These are phyloP conservation scores for Synergus japonicus DNA, from an alignment of 2,888 invertebrate species.

Conservation along the genomic window DNA sequence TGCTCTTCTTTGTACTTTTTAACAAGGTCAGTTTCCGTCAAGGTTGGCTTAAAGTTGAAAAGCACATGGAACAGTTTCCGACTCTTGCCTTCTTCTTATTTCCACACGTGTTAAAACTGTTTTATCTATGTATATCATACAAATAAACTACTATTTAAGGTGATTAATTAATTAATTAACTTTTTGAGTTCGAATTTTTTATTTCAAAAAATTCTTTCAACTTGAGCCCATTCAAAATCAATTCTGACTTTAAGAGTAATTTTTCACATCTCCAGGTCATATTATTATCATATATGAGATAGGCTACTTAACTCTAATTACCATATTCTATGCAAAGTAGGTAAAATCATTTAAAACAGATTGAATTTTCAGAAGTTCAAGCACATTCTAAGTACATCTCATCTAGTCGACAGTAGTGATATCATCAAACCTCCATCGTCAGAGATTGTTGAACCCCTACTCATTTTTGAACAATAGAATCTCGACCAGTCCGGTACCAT, in stretches of 20 bases:
- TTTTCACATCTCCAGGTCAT: too few relatives aligned
- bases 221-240: too few relatives aligned
- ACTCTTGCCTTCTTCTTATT: not conserved
- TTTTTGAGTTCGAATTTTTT: too few relatives aligned
- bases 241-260: too few relatives aligned
- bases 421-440: conserved; percentile 62
- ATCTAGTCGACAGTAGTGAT: not conserved
- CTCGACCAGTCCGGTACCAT: conserved; percentile 69
- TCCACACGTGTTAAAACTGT: not conserved
- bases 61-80: not conserved
- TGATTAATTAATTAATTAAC: too few relatives aligned
- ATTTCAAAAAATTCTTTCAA: too few relatives aligned
- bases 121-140: not conserved
- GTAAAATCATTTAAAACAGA: too few relatives aligned
- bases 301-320: too few relatives aligned
- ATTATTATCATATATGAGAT: too few relatives aligned
- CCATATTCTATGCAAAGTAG: too few relatives aligned
- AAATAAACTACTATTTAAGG: too few relatives aligned
- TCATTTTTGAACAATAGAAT: conserved; percentile 68
- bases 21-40: not conserved
- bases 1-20: not conserved
- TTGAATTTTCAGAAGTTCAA: not conserved
- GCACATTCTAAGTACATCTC: too few relatives aligned
- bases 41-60: not conserved
- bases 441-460: conserved; percentile 62